Base-by-base conservation (phyloP, 1,140 invertebrate genomes). In the Bombus waltoni region DNA sequence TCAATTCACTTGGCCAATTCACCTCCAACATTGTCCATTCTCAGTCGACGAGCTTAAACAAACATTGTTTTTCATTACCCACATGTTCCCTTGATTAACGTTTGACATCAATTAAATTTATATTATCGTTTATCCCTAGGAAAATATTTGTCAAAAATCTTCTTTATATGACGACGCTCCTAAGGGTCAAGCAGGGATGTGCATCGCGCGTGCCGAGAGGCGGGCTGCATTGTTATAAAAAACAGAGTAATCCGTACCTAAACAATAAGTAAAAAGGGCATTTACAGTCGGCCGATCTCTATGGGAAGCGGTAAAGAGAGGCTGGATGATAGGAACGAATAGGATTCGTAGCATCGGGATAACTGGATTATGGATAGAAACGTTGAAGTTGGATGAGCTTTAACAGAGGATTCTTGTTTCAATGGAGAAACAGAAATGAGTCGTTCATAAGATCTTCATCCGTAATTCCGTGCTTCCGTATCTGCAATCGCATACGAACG, bases 161-260 rank as follows among this genome's bases (percentile, higher is more conserved):
- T 40, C 25, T 38, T 79, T 42, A 80, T 25, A 66, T 38, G 80
- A 90, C 87, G 89, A 90, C 89, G 87, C 84, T 85, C 71, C 89
- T 86, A 89, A 86, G 65, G 81, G 84, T 76, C 76, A 86, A 85
- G 77, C 81, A 74, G 85, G 88, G 81, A 88, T 86, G 84, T 90
- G 88, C 72, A 88, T 94, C 94, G 93, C 94, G 94, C 93, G 89
- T 92, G 89, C 88, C 89, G 93, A 94, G 93, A 94, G 93, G 91
- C 91, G 94, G 93, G 94, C 94, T 93, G 94, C 93, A 89, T 90
- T 84, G 70, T 92, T 80, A 90, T 93, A 91, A 88, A 92, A 91
- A 92, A 93, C 91, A 93, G 90, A 94, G 91, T 94, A 94, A 94
- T 95, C 94, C 93, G 93, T 95, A 95, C 95, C 95, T 95, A 95